Evolutionary conservation across 2,888 invertebrate genomes (phyloP).

Genomic region (Spodoptera picta): DNA sequence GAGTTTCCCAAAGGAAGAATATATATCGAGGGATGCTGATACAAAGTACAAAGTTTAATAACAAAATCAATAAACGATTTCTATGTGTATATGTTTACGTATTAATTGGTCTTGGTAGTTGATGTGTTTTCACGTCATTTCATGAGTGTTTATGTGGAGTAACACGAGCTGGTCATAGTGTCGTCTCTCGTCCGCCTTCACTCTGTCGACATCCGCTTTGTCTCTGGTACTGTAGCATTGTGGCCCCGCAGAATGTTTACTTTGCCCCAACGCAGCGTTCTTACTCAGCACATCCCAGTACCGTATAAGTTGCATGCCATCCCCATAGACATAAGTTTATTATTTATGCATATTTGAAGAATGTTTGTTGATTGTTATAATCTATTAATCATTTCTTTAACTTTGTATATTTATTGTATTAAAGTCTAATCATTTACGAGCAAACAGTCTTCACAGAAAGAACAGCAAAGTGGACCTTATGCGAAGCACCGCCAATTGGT

Average conservation of each 20-base stretch:
- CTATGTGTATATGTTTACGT: constrained; percentile 74
- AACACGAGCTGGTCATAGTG: constrained; percentile 76
- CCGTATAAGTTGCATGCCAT: constrained; percentile 82
- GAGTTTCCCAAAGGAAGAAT: constrained; percentile 74
- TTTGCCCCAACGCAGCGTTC: constrained; percentile 78
- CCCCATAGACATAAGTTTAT: constrained; percentile 72
- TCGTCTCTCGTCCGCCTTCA: constrained; percentile 72
- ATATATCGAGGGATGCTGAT: constrained; percentile 70
- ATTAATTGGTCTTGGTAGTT: constrained; percentile 84
- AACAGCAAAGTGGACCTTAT: constrained; percentile 72
- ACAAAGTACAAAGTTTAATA: constrained; percentile 72
- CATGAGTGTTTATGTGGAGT: constrained; percentile 84
- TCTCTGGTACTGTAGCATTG: constrained; percentile 83
- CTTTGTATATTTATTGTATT: constrained; percentile 46
- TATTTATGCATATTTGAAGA: constrained; percentile 63
- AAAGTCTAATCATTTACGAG: constrained; percentile 57
- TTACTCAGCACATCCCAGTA: constrained; percentile 77
- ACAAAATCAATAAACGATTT: constrained; percentile 69
- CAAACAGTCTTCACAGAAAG: constrained; percentile 69
- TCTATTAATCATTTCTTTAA: constrained; percentile 58
- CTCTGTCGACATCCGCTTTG: constrained; percentile 82
- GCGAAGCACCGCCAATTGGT: constrained; percentile 58
- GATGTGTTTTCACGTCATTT: constrained; percentile 80
- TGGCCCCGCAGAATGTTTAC: constrained; percentile 80
- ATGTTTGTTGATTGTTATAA: constrained; percentile 57